A percentile compares a stretch with the other conserved stretches of the same genome.
phyloP scores from a whole-genome alignment of 1,140 invertebrate species.

The Dreissena polymorpha region DNA sequence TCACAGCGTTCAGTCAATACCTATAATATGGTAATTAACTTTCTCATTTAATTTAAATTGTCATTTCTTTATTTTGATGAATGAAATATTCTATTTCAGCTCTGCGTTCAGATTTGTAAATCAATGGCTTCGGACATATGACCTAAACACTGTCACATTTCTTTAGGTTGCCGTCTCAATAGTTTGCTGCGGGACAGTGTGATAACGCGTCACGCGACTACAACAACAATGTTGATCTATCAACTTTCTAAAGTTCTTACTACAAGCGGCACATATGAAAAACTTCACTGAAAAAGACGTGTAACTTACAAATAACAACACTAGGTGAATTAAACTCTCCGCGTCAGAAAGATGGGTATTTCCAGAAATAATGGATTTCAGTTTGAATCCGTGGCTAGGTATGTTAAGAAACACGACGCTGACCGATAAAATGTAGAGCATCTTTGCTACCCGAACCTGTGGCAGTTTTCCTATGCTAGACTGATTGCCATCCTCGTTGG shows the following conservation, averaged over 20 bases:
- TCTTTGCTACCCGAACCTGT: conserved; percentile 65
- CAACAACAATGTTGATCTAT: conserved; percentile 17
- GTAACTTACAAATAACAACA: conserved; percentile 61
- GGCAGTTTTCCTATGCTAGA: conserved; percentile 34
- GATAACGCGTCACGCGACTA: background rate
- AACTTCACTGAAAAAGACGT: conserved; percentile 62
- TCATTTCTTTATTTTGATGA: too few species aligned
- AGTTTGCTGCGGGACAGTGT: conserved; percentile 32
- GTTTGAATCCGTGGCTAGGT: conserved; percentile 60
- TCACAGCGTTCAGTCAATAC: too few species aligned
- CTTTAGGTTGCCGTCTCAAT: conserved; percentile 39
- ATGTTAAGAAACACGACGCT: conserved; percentile 63
- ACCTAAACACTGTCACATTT: background rate
- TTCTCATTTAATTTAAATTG: too few species aligned
- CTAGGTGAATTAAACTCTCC: conserved; percentile 52
- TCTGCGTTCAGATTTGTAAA: too few species aligned
- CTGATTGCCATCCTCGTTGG: conserved; percentile 13
- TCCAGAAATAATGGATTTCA: conserved; percentile 53
- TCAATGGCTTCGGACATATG: too few species aligned
- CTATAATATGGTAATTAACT: too few species aligned
- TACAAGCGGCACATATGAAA: conserved; percentile 60
- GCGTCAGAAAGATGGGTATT: background rate
- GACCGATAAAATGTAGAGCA: conserved; percentile 65
- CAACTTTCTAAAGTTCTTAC: too few species aligned
- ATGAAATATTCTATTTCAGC: too few species aligned